Evolutionary conservation across 2,797 vertebrate species (phyloP), one percentile per base, ranked within the genome.

Genomic region (Setipinna tenuifilis): DNA sequence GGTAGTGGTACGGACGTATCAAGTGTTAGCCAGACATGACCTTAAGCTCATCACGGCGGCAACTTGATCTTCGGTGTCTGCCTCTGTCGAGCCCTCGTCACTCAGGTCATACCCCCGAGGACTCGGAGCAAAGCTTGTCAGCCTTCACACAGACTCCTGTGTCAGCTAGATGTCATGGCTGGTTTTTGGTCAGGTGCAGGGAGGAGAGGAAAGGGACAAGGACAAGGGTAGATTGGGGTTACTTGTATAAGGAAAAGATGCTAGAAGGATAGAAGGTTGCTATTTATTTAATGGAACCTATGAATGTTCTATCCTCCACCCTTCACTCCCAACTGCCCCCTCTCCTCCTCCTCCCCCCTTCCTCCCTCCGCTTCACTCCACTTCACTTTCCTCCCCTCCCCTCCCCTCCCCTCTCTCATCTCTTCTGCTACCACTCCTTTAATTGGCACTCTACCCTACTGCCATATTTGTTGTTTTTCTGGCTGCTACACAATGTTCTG

Each of bases 31-130:
- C 31, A 35, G 28, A 14, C 68, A 35, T 75, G 68, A 75, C 68
- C 68, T 75, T 1, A 75, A 75, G 68, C 68, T 75, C 68, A 75
- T 75, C 68, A 75, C 16, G 68, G 31, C 68, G 16, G 80, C 59
- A 82, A 86, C 50, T 54, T 58, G 82, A 85, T 84, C 86, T 61
- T 3, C 54, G 7, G 82, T 83, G 16, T 61, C 10, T 17, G 31
- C 19, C 50, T 58, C 50, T 21, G 28, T 10, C 3, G 14, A 12
- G 25, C 9, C 58, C 11, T 31, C 7, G 25, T 23, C 25, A 2
- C 65, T 75, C 6, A 35, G 68, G 68, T 31, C 68, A 75, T 75
- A 5, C 28, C 68, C 28, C 4, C 11, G 65, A 71, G 65, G 28
- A 16, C 65, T 35, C 68, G 35, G 68, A 7, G 68, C 14, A 75